Evolutionary conservation across 2,888 invertebrate species (phyloP).

Genomic region (Trachelus stipa): DNA sequence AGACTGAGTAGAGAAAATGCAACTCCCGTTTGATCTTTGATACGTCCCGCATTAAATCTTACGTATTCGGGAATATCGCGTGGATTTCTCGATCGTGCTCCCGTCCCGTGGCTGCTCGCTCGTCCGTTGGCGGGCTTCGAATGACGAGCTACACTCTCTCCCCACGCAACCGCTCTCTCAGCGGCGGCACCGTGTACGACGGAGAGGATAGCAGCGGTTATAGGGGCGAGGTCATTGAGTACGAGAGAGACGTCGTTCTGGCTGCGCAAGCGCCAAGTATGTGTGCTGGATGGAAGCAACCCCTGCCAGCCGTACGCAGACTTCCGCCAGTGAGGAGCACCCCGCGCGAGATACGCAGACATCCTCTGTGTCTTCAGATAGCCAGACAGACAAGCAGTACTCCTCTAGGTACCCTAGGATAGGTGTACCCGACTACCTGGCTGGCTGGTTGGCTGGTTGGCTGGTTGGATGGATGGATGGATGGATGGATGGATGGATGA

Average conservation of each 20-base stretch:
- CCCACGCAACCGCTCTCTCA: constrained; percentile 3
- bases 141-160: constrained; percentile 47
- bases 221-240: constrained; percentile 13
- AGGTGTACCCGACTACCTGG: background rate
- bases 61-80: constrained; percentile 23
- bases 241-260: constrained; percentile 20
- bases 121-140: constrained; percentile 66
- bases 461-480: no score
- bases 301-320: background rate
- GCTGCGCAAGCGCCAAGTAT: constrained; percentile 4
- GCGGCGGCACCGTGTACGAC: constrained; percentile 11
- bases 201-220: constrained; percentile 2
- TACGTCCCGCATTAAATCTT: background rate
- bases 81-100: constrained; percentile 47
- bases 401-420: background rate
- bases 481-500: no score
- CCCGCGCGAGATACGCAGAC: constrained; percentile 30
- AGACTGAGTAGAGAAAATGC: background rate
- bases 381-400: background rate
- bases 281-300: background rate
- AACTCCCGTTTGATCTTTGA: background rate
- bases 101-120: constrained; percentile 62
- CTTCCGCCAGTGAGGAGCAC: constrained; percentile 25
- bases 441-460: no score
- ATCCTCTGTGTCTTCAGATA: constrained; percentile 10